A percentile compares a stretch with the other conserved stretches of the same genome.
Conservation (phyloP, 37 sponge, comb jelly and placozoan genomes). For the Cliona cf. orientalis region DNA sequence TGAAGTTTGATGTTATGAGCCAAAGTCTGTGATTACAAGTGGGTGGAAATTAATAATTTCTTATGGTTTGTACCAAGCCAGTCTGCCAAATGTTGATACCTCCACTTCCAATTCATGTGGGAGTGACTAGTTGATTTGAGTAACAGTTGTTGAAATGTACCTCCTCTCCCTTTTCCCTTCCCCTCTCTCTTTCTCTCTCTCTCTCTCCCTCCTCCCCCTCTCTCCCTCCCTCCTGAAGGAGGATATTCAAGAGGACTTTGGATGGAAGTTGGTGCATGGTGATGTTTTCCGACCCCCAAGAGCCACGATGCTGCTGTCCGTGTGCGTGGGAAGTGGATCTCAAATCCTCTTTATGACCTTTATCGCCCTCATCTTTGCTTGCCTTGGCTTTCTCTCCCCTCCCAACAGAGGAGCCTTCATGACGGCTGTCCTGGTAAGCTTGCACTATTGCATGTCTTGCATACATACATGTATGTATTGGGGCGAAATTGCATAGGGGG, state of each 20-base stretch:
- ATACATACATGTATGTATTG: not conserved
- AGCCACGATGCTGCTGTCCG: slow-evolving; percentile 89
- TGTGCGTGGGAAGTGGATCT: slow-evolving; percentile 87
- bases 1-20: not conserved
- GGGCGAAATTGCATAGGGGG: not conserved
- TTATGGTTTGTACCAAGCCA: too few relatives aligned
- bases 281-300: slow-evolving; percentile 98
- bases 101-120: too few relatives aligned
- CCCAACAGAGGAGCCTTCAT: slow-evolving; percentile 96
- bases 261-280: slow-evolving; percentile 99
- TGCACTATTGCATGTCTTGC: too few relatives aligned
- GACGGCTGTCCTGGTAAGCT: slow-evolving; percentile 90
- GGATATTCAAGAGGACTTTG: slow-evolving; percentile 99
- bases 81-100: too few relatives aligned
- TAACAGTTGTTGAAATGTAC: too few relatives aligned
- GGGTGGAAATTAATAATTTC: not conserved
- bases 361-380: slow-evolving; percentile 88
- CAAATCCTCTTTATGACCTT: slow-evolving; percentile 87
- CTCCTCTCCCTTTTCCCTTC: too few relatives aligned
- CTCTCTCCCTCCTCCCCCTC: not conserved
- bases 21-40: not conserved
- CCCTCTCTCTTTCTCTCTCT: slow-evolving; percentile 5
- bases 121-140: too few relatives aligned
- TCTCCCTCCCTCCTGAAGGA: slow-evolving; percentile 64
- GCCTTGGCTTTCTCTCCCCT: slow-evolving; percentile 97